Evolutionary conservation across 2,888 invertebrate species (phyloP), one percentile per base, ranked within the genome.

Genomic region (Synanthedon myopaeformis): DNA sequence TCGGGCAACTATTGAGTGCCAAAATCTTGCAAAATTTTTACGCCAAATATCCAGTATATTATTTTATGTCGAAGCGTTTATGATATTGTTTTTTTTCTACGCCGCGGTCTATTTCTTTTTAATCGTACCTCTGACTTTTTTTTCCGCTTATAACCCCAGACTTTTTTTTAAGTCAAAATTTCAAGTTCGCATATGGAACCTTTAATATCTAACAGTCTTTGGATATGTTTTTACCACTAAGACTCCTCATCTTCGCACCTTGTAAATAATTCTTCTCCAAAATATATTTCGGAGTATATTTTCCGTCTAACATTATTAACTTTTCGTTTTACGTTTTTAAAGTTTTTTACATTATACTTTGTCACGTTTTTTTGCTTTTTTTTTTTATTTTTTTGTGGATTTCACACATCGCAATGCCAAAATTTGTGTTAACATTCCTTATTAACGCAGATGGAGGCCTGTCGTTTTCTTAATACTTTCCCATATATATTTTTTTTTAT

Each of bases 181-280:
- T 76, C 67, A 73, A 82, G 83, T 81, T 83, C 82, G 79, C 23
- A 23, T 23, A 23, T 76, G 70, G 81, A 84, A 82, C 83, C 75
- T 66, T 79, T 81, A 71, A 81, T 82, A 87, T 78, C 80, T 84
- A 83, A 76, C 86, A 86, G 86, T 86, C 86, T 87, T 87, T 87
- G 86, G 86, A 86, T 81, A 84, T 67, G 59, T 78, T 77, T n/a
- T 23, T 85, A 86, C 82, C 85, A 82, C 86, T 85, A 85, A 86
- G 86, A 86, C 86, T 79, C 77, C 74, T 75, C 74, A 69, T 75
- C 70, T 74, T 74, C 78, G 73, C 11, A 66, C 68, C 79, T 76
- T 86, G 85, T 87, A 87, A 87, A 86, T 85, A 86, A 77, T 77
- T 81, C 79, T 77, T n/a, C 85, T 76, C 85, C 84, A 85, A 86